These are phyloP conservation scores for Dicrostonyx torquatus DNA, from an alignment of 2,797 vertebrate species.

Conservation along the genomic window DNA sequence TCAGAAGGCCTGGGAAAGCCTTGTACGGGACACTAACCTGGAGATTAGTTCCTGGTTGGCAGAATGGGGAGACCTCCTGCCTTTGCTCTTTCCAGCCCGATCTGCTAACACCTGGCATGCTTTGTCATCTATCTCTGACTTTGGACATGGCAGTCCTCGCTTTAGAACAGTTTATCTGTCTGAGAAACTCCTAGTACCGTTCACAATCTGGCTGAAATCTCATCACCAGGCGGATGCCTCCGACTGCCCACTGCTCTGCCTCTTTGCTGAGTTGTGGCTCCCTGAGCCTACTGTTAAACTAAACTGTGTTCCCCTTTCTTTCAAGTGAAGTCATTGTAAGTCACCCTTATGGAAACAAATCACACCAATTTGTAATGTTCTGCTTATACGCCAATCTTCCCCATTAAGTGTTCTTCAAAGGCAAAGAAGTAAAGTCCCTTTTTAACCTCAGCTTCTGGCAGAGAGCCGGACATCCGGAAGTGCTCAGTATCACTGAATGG, in stretches of 20 bases:
- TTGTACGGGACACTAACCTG: too few species aligned
- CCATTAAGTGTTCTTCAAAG: constrained; percentile 23
- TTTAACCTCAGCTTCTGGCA: neutral
- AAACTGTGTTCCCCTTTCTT: constrained; percentile 1
- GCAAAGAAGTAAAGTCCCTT: neutral
- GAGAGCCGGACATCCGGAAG: neutral
- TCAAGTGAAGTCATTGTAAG: constrained; percentile 7
- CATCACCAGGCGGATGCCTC: constrained; percentile 11
- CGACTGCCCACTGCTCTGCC: neutral
- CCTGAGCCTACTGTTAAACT: neutral
- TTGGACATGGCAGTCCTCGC: neutral
- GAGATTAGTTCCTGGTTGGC: neutral
- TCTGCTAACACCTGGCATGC: neutral
- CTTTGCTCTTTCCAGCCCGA: neutral
- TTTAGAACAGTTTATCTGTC: constrained; percentile 15
- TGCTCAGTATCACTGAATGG: neutral
- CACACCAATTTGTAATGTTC: neutral
- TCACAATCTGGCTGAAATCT: neutral
- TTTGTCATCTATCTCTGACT: neutral
- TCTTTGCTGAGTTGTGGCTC: neutral
- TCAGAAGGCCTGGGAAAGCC: neutral
- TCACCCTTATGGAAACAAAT: neutral
- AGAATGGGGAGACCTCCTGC: neutral
- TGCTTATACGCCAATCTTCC: constrained; percentile 7
- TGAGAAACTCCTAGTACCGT: neutral